Evolutionary conservation across 1,140 invertebrate species (phyloP), one percentile per base, ranked within the genome.

Genomic region (Leptinotarsa lineolata): DNA sequence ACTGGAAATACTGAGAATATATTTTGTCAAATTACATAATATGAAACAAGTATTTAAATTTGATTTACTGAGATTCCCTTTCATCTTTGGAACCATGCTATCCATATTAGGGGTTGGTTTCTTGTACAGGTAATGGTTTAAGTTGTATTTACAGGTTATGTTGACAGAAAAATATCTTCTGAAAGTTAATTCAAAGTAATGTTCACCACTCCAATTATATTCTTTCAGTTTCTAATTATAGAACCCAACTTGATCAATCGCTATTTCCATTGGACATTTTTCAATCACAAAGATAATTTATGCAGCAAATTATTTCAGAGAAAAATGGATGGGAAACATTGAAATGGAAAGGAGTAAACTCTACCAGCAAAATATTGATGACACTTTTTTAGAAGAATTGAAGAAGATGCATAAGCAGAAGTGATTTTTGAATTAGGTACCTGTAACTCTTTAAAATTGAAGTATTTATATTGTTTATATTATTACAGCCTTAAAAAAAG

Each of bases 271-370:
- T 39, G 8, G 30, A 39, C 30, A 39, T 39, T 39, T 30, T 39
- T 11, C 30, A 39, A 39, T 11, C 3, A 6, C 0, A 12, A 18
- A 20, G 2, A 20, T 12, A 12, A 59, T 61, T 61, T n/a, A 21
- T 4, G 22, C 60, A 65, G 24, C 22, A 65, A 30, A 65, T 13
- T 24, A n/a, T 65, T 65, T 22, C n/a, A 65, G 63, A 65, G 63
- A 65, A 65, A 21, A 24, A 21, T 65, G 63, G 63, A 30, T 65
- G 21, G 63, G 63, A 65, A 39, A 65, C 13, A 65, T 65, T 21
- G 63, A 65, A 65, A 24, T 39, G 39, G 63, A 65, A 16, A 22
- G 22, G 15, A 24, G 16, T 30, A 65, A 65, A 39, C 39, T 65
- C n/a, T 65, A 65, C 12, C 24, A 65, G 24, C 22, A 65, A 24